Percentiles rank a stretch among this genome's conserved stretches.
Conservation (phyloP, 30 jellyfish, hydroid and myxozoan genomes). For the Hydractinia symbiolongicarpus region DNA sequence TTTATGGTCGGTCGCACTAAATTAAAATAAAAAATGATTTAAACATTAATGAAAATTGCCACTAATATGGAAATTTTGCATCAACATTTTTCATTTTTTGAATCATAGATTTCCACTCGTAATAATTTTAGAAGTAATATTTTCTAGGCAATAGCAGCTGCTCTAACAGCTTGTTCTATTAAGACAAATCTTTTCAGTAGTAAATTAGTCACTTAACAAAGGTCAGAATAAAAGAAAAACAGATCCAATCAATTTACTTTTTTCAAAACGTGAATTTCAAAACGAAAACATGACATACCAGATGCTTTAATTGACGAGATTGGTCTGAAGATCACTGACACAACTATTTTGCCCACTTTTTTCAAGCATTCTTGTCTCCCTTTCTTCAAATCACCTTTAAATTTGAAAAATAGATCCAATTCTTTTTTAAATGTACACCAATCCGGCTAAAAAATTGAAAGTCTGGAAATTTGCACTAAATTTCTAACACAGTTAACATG, state of each 20-base stretch:
- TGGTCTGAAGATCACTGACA: conserved; percentile 82
- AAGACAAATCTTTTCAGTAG: no score
- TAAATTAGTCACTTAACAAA: no score
- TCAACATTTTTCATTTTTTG: no score
- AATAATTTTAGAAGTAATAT: no score
- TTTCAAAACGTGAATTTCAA: no score
- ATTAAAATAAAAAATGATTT: neutral
- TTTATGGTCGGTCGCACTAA: conserved; percentile 49
- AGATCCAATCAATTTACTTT: no score
- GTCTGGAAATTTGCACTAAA: no score
- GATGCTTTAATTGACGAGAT: conserved; percentile 57
- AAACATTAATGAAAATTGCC: neutral
- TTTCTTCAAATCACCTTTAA: conserved; percentile 32
- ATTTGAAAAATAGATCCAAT: conserved; percentile 54
- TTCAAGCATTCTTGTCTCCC: conserved; percentile 35
- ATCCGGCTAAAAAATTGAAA: conserved; percentile 37
- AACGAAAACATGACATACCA: conserved; percentile 17
- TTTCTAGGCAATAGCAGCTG: no score
- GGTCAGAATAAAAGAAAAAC: no score
- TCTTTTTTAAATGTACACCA: conserved; percentile 70
- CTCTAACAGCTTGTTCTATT: no score
- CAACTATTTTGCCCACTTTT: conserved; percentile 69
- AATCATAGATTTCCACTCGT: no score
- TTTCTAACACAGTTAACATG: neutral
- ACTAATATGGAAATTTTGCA: neutral